A percentile compares a stretch with the other conserved stretches of the same genome.
Evolutionary conservation across 2,113 vertebrate species (phyloP).

Genomic region (Arvicanthis niloticus): DNA sequence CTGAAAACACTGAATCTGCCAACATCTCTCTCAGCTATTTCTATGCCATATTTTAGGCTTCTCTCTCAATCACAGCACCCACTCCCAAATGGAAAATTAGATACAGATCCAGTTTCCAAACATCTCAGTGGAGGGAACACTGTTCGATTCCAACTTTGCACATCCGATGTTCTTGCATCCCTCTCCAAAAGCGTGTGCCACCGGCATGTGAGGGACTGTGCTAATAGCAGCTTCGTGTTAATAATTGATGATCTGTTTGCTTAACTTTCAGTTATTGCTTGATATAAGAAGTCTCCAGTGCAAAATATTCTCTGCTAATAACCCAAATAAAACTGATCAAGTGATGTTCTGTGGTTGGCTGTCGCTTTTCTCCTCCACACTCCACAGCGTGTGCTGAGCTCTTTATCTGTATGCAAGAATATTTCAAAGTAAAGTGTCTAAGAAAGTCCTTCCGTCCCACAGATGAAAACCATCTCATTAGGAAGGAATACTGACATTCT

Average conservation of each 20-base stretch:
- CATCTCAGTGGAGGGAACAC: neutral
- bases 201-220: constrained; percentile 47
- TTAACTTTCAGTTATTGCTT: constrained; percentile 73
- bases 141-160: neutral
- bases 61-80: neutral
- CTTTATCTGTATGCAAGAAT: constrained; percentile 9
- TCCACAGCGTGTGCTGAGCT: constrained; percentile 14
- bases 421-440: neutral
- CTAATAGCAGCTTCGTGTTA: constrained; percentile 67
- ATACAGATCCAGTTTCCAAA: neutral
- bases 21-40: neutral
- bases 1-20: neutral
- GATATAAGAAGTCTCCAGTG: constrained; percentile 75
- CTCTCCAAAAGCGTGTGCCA: constrained; percentile 31
- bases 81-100: constrained; percentile 48
- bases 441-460: neutral
- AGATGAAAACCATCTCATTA: neutral
- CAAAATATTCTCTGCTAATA: constrained; percentile 76
- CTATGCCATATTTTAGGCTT: neutral
- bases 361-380: constrained; percentile 40
- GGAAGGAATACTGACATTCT: neutral
- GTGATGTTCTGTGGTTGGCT: constrained; percentile 2
- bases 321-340: constrained; percentile 77
- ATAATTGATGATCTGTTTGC: constrained; percentile 79
- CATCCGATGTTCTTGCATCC: neutral